Conservation (phyloP, 1,140 invertebrate genomes). For the Probaryconus sp. region DNA sequence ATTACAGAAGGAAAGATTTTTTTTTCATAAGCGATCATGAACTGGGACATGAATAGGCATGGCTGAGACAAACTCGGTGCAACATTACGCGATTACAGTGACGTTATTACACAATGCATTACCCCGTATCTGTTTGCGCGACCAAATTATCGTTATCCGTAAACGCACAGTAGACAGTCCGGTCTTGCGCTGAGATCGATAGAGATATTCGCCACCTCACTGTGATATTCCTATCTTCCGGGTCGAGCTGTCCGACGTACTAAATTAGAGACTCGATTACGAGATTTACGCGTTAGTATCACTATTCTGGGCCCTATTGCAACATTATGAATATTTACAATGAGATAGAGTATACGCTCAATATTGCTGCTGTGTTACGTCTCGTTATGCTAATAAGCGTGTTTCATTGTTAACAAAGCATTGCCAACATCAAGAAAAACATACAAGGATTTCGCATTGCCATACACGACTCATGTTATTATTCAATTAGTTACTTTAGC, state of each 20-base stretch:
- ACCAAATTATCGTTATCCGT: conserved; percentile 56
- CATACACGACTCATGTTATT: too few species aligned
- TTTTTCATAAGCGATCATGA: too few species aligned
- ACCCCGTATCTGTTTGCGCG: conserved; percentile 43
- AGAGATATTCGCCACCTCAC: conserved; percentile 55
- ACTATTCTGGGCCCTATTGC: conserved; percentile 13
- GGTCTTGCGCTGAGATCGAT: conserved; percentile 54
- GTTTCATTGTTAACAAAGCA: too few species aligned
- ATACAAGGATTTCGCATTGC: too few species aligned
- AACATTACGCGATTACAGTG: conserved; percentile 43
- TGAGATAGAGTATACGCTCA: conserved; percentile 23
- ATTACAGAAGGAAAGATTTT: too few species aligned
- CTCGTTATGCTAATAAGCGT: too few species aligned
- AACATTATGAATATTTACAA: conserved; percentile 52
- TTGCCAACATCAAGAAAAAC: too few species aligned
- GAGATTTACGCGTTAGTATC: conserved; percentile 33
- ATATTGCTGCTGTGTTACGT: too few species aligned
- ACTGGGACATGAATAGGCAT: conserved; percentile 23
- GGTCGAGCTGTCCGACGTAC: conserved; percentile 39
- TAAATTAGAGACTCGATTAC: conserved; percentile 61
- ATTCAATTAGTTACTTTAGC: too few species aligned
- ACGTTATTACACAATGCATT: conserved; percentile 49
- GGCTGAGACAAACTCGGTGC: not conserved
- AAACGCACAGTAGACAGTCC: conserved; percentile 46
- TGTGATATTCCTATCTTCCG: conserved; percentile 57